A percentile compares a stretch with the other conserved stretches of the same genome.
Evolutionary conservation across 2,113 vertebrate genomes (phyloP).

Genomic region (Gobius niger): DNA sequence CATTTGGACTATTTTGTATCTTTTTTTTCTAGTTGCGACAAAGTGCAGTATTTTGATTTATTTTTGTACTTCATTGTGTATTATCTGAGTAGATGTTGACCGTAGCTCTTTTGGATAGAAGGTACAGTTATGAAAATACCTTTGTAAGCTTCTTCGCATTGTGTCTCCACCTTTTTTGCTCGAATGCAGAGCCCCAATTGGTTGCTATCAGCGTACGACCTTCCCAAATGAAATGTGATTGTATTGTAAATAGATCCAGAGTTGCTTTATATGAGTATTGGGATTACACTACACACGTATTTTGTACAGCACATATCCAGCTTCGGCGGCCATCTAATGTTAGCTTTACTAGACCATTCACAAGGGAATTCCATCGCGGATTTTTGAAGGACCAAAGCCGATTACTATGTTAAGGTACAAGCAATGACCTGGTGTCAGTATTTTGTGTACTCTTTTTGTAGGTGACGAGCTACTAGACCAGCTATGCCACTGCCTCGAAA

Average conservation of each 20-base stretch:
- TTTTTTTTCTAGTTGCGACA: conserved; percentile 51
- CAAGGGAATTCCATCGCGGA: conserved; percentile 1
- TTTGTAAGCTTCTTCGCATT: conserved; percentile 37
- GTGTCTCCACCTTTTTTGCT: conserved; percentile 19
- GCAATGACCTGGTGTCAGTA: conserved; percentile 83
- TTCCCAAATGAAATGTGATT: conserved; percentile 53
- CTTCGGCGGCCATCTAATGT: conserved; percentile 25
- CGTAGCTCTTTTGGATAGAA: conserved; percentile 49
- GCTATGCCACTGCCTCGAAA: conserved; percentile 90
- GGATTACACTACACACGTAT: conserved; percentile 44
- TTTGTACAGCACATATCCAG: conserved; percentile 54
- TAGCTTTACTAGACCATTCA: conserved; percentile 4
- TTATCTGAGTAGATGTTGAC: conserved; percentile 59
- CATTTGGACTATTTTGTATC: conserved; percentile 55
- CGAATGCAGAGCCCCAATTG: conserved; percentile 13
- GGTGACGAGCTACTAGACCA: conserved; percentile 79
- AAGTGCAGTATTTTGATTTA: conserved; percentile 68
- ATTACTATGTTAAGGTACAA: conserved; percentile 67
- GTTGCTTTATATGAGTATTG: conserved; percentile 67
- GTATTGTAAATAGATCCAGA: conserved; percentile 75
- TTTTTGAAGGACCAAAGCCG: conserved; percentile 9
- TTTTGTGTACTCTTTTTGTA: conserved; percentile 81
- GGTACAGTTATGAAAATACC: conserved; percentile 35
- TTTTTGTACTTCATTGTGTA: conserved; percentile 75
- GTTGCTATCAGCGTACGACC: conserved; percentile 8